Evolutionary conservation across 2,113 vertebrate genomes (phyloP), one percentile per base, ranked within the genome.

Genomic region (Microcebus murinus): DNA sequence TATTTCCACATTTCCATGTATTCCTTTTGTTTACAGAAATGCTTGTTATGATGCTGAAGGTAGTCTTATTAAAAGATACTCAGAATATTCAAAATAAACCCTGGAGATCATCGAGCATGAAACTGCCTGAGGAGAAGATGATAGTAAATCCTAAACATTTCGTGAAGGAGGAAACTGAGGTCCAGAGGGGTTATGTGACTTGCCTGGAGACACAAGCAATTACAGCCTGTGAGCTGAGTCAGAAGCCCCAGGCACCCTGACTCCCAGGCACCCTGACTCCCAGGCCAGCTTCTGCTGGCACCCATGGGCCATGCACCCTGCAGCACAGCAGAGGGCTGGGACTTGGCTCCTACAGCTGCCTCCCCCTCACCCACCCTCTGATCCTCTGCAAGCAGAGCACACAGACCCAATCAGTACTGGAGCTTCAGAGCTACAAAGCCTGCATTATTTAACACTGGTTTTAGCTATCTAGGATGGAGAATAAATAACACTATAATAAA

Each of bases 401-500:
- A 97, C 95, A 97, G 81, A 97, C 80, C 55, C 74, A 84, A 91
- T 93, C 93, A 97, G 91, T 94, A 50, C n/a, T 79, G 55, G 93
- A 52, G 65, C 91, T 96, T 94, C 87, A 77, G 70, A 93, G 95
- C 93, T 93, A 97, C 97, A 98, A 95, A 95, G 96, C 96, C 87
- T 98, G 96, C 96, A 98, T 97, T 98, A 98, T 98, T 98, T 97
- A 97, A 96, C 95, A 98, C 87, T 63, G 48, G 97, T 95, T 96
- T 98, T 97, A 97, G 96, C 95, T 96, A 96, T 98, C 96, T 96
- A 81, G 65, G 90, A 87, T 96, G 55, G 91, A 98, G 94, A 98
- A 98, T 98, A 98, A 97, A 97, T 92, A 96, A 95, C 96, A 87
- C 96, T 92, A 95, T 97, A 98, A 98, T 95, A 98, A 98, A 98